Conservation (phyloP, 1,140 invertebrate species). For the Chlorops oryzae region DNA sequence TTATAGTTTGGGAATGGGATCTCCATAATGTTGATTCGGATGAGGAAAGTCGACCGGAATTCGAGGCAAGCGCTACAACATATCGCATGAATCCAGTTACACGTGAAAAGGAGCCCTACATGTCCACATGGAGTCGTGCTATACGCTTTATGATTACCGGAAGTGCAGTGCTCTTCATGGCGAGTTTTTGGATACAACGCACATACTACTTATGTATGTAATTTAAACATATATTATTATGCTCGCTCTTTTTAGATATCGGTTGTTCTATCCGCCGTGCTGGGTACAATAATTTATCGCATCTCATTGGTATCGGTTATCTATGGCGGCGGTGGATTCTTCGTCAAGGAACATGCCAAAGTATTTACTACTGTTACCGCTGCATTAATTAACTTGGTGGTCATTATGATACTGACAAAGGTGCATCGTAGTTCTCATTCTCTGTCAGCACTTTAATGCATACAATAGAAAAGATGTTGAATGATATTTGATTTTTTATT, state of each 20-base stretch:
- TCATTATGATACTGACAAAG: slow-evolving; percentile 85
- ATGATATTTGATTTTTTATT: not conserved
- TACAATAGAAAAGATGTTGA: too few species aligned
- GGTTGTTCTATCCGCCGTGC: slow-evolving; percentile 73
- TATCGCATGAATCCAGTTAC: slow-evolving; percentile 85
- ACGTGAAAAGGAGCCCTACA: slow-evolving; percentile 75
- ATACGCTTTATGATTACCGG: slow-evolving; percentile 68
- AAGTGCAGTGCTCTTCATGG: slow-evolving; percentile 81
- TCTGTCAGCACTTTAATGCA: too few species aligned
- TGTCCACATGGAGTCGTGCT: slow-evolving; percentile 69
- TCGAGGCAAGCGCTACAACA: slow-evolving; percentile 78
- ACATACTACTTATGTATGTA: too few species aligned
- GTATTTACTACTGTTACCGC: slow-evolving; percentile 88
- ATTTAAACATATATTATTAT: too few species aligned
- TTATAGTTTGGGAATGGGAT: slow-evolving; percentile 88
- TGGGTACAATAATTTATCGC: slow-evolving; percentile 87
- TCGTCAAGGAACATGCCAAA: slow-evolving; percentile 76
- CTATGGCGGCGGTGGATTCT: slow-evolving; percentile 62
- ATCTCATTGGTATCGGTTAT: slow-evolving; percentile 81
- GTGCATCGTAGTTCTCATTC: slow-evolving; percentile 50
- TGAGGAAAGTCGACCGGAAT: slow-evolving; percentile 81
- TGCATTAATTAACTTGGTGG: slow-evolving; percentile 81
- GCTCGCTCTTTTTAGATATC: slow-evolving; percentile 65
- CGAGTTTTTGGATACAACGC: too few species aligned
- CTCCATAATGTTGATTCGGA: slow-evolving; percentile 74